Conservation (phyloP, 2,113 vertebrate genomes). For the Eubucco bourcierii region DNA sequence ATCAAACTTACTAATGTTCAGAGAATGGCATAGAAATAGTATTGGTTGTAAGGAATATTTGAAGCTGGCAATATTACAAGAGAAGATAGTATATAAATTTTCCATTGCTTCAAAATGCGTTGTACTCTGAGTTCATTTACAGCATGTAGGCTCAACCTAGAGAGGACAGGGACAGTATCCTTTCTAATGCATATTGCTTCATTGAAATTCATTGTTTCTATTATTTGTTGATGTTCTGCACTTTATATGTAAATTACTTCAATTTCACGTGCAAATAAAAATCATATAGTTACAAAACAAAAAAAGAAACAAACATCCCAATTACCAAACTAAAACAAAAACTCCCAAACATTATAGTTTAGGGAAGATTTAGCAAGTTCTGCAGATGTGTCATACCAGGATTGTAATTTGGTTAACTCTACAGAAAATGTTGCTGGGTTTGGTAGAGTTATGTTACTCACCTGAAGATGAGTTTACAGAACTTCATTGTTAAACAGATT, state of each 20-base stretch:
- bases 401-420: neutral
- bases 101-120: neutral
- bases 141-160: neutral
- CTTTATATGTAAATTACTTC: neutral
- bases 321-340: neutral
- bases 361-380: neutral
- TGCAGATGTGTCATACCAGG: neutral
- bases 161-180: neutral
- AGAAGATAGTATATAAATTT: neutral
- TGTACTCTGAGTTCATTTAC: neutral
- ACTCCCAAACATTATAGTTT: neutral
- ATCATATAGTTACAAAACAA: fast-evolving
- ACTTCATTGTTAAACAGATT: neutral
- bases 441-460: neutral
- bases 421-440: neutral
- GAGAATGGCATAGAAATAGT: neutral
- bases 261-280: neutral
- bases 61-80: neutral
- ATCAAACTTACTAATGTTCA: neutral
- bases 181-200: neutral
- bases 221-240: neutral
- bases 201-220: neutral
- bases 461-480: neutral
- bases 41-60: neutral
- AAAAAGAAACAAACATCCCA: no score